Percentiles rank a stretch among this genome's conserved stretches.
These are phyloP conservation scores for Eledona agricola DNA, from an alignment of 2,888 invertebrate species.

Conservation along the genomic window DNA sequence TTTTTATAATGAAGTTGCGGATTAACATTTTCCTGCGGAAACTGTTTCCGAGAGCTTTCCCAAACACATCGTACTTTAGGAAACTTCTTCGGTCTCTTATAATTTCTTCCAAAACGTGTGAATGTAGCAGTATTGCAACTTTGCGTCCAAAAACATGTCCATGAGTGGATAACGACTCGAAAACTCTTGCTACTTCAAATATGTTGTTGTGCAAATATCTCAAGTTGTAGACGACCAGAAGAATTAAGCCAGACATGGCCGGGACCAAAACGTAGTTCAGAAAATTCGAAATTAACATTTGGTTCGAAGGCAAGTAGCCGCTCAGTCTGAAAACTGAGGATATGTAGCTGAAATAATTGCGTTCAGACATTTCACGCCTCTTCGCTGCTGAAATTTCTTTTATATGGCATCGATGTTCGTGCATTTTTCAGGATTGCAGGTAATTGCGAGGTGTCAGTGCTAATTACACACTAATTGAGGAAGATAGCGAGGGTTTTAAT, in stretches of 20 bases:
- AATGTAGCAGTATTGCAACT: constrained; percentile 3
- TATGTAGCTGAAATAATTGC: constrained; percentile 2
- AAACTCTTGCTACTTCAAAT: constrained; percentile 3
- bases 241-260: neutral
- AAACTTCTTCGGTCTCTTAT: constrained; percentile 4
- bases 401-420: no score
- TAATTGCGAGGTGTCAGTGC: no score
- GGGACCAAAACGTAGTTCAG: constrained; percentile 1
- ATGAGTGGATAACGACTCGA: constrained; percentile 4
- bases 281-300: neutral
- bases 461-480: no score
- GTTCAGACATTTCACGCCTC: constrained; percentile 6
- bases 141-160: constrained; percentile 10
- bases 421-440: no score
- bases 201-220: constrained; percentile 7
- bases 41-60: neutral
- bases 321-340: constrained; percentile 5
- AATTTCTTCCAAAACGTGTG: neutral
- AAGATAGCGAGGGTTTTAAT: no score
- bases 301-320: constrained; percentile 2
- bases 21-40: neutral
- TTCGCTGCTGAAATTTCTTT: no score
- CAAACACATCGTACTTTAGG: constrained; percentile 2
- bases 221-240: constrained; percentile 1
- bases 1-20: constrained; percentile 6